Percentiles rank a stretch among this genome's conserved stretches.
phyloP scores from a whole-genome alignment of 2,888 invertebrate species.

The Limulus polyphemus region DNA sequence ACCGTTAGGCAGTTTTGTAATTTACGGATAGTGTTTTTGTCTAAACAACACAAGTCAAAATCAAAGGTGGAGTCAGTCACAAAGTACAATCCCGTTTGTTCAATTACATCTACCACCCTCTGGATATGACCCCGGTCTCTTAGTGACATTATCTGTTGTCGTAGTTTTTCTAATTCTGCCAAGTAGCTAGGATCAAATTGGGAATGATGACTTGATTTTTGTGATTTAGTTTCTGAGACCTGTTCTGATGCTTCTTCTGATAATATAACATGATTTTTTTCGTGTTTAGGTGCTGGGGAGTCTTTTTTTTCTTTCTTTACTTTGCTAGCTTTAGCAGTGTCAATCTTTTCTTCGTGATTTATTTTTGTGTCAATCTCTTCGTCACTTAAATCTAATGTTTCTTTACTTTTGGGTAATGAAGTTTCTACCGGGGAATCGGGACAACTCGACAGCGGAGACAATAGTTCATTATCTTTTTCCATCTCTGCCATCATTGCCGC shows the following conservation, averaged over 20 bases:
- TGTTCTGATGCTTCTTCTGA: no score
- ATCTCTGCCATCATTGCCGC: constrained; percentile 23
- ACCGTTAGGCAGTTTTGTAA: constrained; percentile 10
- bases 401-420: no score
- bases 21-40: constrained; percentile 11
- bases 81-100: constrained; percentile 76
- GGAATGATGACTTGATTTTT: no score
- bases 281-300: no score
- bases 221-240: no score
- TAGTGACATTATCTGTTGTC: constrained; percentile 72
- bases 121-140: constrained; percentile 64
- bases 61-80: constrained; percentile 80
- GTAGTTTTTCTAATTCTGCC: constrained; percentile 62
- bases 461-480: constrained; percentile 14
- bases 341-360: no score
- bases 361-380: no score
- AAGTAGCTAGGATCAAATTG: constrained; percentile 44
- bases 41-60: constrained; percentile 54
- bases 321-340: no score
- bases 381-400: no score
- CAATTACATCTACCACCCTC: constrained; percentile 73
- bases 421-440: neutral
- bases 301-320: no score
- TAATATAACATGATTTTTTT: no score
- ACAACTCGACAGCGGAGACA: constrained; percentile 24